A percentile compares a stretch with the other conserved stretches of the same genome.
These are phyloP conservation scores for Tamias sibiricus DNA, from an alignment of 2,113 vertebrate species.

Conservation along the genomic window DNA sequence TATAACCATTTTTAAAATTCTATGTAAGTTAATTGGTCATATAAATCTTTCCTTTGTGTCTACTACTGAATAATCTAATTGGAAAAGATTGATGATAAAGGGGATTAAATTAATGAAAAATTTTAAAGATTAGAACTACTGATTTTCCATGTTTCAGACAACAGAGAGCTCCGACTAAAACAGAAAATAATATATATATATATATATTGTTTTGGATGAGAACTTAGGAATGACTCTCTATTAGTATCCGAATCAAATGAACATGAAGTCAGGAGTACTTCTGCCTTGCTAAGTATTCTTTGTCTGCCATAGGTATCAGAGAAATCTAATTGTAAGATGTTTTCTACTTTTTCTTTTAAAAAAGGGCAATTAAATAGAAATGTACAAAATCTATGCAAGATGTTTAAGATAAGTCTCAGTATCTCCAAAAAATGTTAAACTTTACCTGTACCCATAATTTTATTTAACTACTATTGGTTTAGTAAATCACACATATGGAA, in stretches of 20 bases:
- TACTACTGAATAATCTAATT: background rate
- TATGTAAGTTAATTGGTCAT: slow-evolving; percentile 2
- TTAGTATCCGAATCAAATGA: background rate
- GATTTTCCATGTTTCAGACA: background rate
- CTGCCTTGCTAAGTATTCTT: background rate
- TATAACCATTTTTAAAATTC: background rate
- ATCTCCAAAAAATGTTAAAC: background rate
- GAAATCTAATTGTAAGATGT: background rate
- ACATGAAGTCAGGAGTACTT: background rate
- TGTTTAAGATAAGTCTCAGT: background rate
- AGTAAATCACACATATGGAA: background rate
- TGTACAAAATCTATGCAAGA: background rate
- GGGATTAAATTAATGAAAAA: background rate
- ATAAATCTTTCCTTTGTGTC: background rate
- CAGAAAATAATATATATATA: background rate
- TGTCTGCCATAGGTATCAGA: background rate
- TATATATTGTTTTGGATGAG: background rate
- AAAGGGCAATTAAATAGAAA: background rate
- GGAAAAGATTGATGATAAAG: background rate
- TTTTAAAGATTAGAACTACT: background rate
- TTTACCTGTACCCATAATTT: background rate
- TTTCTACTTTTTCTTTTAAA: background rate
- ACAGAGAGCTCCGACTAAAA: background rate
- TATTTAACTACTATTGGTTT: background rate
- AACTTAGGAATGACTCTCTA: background rate